phyloP scores from a whole-genome alignment of 2,797 vertebrate genomes.

The Sebastes umbrosus region DNA sequence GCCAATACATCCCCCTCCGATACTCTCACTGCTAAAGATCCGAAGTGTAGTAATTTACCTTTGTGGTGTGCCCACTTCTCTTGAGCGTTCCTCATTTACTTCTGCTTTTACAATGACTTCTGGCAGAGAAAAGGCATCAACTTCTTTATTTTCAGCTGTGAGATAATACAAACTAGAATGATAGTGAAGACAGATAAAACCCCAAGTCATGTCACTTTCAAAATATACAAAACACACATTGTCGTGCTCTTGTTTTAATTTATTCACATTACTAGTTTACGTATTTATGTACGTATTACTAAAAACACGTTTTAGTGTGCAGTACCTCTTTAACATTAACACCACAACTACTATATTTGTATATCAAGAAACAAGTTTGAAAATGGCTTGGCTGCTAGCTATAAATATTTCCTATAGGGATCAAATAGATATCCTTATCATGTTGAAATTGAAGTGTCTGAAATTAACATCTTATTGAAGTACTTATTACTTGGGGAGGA shows the following conservation, averaged over 20 bases:
- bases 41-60: neutral
- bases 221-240: neutral
- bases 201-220: neutral
- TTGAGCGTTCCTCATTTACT: constrained; percentile 5
- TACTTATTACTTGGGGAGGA: neutral
- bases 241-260: neutral
- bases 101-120: constrained; percentile 3
- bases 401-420: neutral
- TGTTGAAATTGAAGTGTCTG: no score
- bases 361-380: neutral
- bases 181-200: neutral
- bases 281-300: no score
- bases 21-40: neutral
- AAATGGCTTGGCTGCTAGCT: neutral
- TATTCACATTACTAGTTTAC: no score
- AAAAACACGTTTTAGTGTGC: no score
- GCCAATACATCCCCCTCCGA: neutral
- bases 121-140: neutral
- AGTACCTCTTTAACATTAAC: neutral
- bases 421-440: no score
- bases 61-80: neutral
- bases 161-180: neutral
- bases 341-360: neutral
- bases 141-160: constrained; percentile 9
- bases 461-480: no score